Conservation (phyloP, 2,113 vertebrate species). For the Siphamia tubifer region DNA sequence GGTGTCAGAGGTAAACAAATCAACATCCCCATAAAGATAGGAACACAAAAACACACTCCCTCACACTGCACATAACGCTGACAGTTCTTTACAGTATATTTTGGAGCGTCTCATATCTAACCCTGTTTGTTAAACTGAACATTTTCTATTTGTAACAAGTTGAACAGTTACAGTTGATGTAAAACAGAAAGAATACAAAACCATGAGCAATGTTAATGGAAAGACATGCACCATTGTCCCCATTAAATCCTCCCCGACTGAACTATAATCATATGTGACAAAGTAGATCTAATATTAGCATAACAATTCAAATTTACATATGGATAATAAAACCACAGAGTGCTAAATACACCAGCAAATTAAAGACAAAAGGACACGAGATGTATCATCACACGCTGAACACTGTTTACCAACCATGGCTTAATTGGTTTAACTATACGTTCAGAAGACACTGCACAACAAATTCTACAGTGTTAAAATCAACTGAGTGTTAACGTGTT, state of each 20-base stretch:
- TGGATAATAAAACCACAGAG: slow-evolving; percentile 5
- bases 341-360: slow-evolving; percentile 20
- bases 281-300: slow-evolving; percentile 25
- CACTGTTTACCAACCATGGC: background rate
- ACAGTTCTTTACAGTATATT: background rate
- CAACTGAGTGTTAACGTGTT: too few relatives aligned
- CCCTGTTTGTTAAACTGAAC: background rate
- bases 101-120: background rate
- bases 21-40: too few relatives aligned
- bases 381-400: slow-evolving; percentile 9
- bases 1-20: too few relatives aligned
- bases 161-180: background rate
- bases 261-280: slow-evolving; percentile 24
- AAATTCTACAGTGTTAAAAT: too few relatives aligned
- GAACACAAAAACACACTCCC: background rate
- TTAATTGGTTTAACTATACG: background rate
- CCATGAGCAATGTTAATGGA: slow-evolving; percentile 19
- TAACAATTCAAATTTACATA: slow-evolving; percentile 23
- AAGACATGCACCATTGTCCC: slow-evolving; percentile 11
- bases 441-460: background rate
- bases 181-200: slow-evolving; percentile 9
- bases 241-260: slow-evolving; percentile 17
- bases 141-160: background rate
- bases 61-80: background rate
- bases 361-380: slow-evolving; percentile 2